Percentiles rank a stretch among this genome's conserved stretches.
Conservation (phyloP, 1,140 invertebrate species). For the Nomia melanderi region DNA sequence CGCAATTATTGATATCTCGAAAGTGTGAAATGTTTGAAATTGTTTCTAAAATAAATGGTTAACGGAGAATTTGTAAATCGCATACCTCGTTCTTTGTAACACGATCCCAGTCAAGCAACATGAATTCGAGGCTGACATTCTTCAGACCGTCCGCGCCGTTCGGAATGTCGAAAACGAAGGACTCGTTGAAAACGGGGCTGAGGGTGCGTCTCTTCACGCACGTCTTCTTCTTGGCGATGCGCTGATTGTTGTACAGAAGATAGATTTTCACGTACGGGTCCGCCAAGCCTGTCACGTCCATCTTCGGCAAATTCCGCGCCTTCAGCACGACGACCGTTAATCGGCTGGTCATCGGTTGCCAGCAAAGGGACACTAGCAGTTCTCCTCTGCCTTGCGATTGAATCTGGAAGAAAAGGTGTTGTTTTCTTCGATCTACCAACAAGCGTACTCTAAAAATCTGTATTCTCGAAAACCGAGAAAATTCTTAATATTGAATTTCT, state of each 20-base stretch:
- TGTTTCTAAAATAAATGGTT: no score
- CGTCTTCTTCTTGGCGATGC: conserved; percentile 99
- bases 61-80: neutral
- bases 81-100: conserved; percentile 98
- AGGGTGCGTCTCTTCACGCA: conserved; percentile 98
- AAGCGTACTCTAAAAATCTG: no score
- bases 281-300: conserved; percentile 97
- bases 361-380: conserved; percentile 94
- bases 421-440: no score
- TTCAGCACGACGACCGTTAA: conserved; percentile 95
- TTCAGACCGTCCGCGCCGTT: conserved; percentile 90
- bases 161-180: conserved; percentile 94
- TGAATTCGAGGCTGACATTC: conserved; percentile 94
- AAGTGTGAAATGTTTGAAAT: no score
- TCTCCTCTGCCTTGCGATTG: conserved; percentile 94
- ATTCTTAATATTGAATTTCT: no score
- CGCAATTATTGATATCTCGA: no score
- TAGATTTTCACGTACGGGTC: conserved; percentile 98
- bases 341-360: conserved; percentile 94
- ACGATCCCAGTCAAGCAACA: conserved; percentile 97
- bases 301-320: conserved; percentile 95
- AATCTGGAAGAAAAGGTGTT: conserved; percentile 85
- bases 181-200: conserved; percentile 99
- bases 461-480: no score
- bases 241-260: conserved; percentile 96